Percentiles rank a stretch among this genome's conserved stretches.
phyloP scores from a whole-genome alignment of 2,113 vertebrate genomes.

The Paralichthys olivaceus region DNA sequence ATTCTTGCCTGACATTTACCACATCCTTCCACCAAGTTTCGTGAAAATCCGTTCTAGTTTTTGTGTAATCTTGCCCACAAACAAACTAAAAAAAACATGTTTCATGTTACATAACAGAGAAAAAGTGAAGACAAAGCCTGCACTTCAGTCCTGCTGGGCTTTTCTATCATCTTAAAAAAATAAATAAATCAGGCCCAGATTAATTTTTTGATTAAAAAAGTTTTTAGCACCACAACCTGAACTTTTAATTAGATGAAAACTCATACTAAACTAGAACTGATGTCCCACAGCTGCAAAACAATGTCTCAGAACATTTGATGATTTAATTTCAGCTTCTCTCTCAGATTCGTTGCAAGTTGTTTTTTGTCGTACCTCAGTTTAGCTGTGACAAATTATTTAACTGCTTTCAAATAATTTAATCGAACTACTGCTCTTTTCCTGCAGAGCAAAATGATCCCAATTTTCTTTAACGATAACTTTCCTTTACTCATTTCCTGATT shows the following conservation, averaged over 20 bases:
- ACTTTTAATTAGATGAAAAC: no score
- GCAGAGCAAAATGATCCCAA: constrained; percentile 38
- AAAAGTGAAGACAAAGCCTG: no score
- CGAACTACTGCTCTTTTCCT: constrained; percentile 41
- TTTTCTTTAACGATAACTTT: constrained; percentile 41
- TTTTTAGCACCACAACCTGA: no score
- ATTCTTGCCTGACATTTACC: no score
- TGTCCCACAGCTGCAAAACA: background rate
- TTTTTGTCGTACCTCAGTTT: constrained; percentile 1
- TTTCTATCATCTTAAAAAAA: no score
- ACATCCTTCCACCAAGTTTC: no score
- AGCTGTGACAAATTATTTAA: constrained; percentile 19
- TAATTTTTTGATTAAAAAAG: no score
- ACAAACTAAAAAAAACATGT: no score
- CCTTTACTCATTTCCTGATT: constrained; percentile 45
- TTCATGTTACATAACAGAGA: no score
- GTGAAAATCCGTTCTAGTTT: no score
- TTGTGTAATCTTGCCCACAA: no score
- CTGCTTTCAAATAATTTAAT: constrained; percentile 12
- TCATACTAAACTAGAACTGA: background rate
- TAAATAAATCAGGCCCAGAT: no score
- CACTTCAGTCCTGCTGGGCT: background rate
- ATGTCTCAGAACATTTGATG: constrained; percentile 9
- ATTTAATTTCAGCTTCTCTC: constrained; percentile 9
- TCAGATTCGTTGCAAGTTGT: background rate